Conservation (phyloP, 2,113 vertebrate species). For the Arizona elegans region DNA sequence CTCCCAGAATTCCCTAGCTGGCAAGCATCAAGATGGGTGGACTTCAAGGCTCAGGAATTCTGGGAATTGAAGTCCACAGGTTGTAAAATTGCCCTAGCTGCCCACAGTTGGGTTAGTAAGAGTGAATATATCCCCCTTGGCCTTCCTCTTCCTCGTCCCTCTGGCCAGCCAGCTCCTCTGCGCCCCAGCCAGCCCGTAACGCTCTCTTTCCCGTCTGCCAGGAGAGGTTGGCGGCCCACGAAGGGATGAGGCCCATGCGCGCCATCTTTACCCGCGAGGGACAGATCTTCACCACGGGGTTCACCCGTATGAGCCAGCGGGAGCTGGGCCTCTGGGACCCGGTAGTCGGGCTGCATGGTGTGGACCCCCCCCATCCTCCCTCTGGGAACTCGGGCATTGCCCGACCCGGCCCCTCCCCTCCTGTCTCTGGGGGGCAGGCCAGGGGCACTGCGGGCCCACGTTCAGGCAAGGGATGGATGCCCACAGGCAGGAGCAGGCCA, state of each 20-base stretch:
- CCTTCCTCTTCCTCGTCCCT: neutral
- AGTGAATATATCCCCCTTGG: neutral
- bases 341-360: constrained; percentile 78
- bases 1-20: neutral
- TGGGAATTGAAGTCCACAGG: neutral
- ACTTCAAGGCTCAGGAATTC: neutral
- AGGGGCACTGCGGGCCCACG: no score
- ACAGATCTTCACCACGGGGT: constrained; percentile 97
- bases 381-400: constrained; percentile 63
- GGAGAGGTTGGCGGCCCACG: constrained; percentile 93
- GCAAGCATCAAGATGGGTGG: no score
- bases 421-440: no score
- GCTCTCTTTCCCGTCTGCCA: constrained; percentile 68
- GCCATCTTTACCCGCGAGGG: constrained; percentile 94
- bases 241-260: constrained; percentile 95
- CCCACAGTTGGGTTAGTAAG: neutral
- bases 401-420: neutral
- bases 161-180: neutral
- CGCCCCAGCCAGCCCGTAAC: constrained; percentile 18
- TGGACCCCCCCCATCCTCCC: constrained; percentile 47
- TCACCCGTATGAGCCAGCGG: constrained; percentile 98
- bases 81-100: neutral
- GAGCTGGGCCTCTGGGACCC: constrained; percentile 98
- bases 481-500: neutral
- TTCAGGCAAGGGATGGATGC: neutral